These are phyloP conservation scores for Terebella lapidaria DNA, from an alignment of 2,888 invertebrate genomes.

Conservation along the genomic window DNA sequence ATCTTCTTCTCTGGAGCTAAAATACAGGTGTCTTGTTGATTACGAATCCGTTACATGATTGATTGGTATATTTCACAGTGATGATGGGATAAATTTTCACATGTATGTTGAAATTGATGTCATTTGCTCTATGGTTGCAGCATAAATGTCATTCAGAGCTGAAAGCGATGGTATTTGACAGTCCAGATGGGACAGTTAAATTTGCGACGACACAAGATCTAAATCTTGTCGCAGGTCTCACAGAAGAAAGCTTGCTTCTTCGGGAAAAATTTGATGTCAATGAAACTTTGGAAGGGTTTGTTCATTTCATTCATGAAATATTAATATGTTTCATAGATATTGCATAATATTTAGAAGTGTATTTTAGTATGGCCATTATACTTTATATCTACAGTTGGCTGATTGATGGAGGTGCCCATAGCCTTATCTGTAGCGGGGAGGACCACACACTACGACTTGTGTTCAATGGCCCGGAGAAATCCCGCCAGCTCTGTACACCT, in stretches of 20 bases:
- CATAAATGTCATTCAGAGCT: slow-evolving; percentile 48
- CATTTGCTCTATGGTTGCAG: too few relatives aligned
- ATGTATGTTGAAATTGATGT: too few relatives aligned
- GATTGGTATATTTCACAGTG: not conserved
- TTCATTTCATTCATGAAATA: not conserved
- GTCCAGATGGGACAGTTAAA: slow-evolving; percentile 29
- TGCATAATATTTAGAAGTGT: not conserved
- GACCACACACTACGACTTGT: slow-evolving; percentile 26
- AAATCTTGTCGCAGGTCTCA: slow-evolving; percentile 29
- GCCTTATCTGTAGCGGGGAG: not conserved
- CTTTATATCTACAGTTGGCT: not conserved
- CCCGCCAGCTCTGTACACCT: slow-evolving; percentile 42
- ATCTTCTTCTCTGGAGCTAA: slow-evolving; percentile 53
- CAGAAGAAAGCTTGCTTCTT: slow-evolving; percentile 1
- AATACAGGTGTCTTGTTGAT: slow-evolving; percentile 40
- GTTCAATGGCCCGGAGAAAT: slow-evolving; percentile 24
- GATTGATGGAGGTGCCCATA: not conserved
- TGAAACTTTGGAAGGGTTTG: not conserved
- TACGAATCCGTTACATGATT: not conserved
- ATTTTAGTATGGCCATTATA: not conserved
- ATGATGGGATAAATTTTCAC: too few relatives aligned
- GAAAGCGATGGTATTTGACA: slow-evolving; percentile 44
- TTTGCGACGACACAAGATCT: slow-evolving; percentile 44
- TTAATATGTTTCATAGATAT: not conserved
- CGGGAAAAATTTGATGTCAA: slow-evolving; percentile 14